These are phyloP conservation scores for Osedax fenrisi DNA, from an alignment of 2,888 invertebrate genomes.

Conservation along the genomic window DNA sequence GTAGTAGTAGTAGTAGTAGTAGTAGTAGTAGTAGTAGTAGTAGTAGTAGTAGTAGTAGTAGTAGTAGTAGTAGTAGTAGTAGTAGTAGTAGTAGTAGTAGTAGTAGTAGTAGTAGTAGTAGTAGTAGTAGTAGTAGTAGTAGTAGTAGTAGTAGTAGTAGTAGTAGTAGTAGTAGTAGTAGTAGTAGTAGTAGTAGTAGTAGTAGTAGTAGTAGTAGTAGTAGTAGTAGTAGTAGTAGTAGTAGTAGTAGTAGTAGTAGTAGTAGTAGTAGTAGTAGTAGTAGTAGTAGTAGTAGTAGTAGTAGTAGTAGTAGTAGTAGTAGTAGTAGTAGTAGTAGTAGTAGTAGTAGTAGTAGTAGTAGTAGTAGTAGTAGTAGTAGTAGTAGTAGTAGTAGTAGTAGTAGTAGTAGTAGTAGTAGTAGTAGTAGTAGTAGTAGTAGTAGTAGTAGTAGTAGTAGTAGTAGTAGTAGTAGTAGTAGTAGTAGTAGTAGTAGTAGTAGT, in stretches of 20 bases:
- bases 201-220: background rate
- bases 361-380: background rate
- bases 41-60: background rate
- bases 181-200: background rate
- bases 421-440: background rate
- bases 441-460: background rate
- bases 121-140: background rate
- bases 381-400: background rate
- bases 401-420: background rate
- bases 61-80: background rate
- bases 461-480: background rate
- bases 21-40: background rate
- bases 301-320: background rate
- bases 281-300: background rate
- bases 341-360: background rate
- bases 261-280: background rate
- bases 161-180: background rate
- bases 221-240: background rate
- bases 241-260: background rate
- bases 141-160: background rate
- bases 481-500: background rate
- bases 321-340: background rate
- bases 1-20: background rate
- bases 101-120: background rate
- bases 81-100: background rate